These are phyloP conservation scores for Watsonalla binaria DNA, from an alignment of 2,888 invertebrate species.

Conservation along the genomic window DNA sequence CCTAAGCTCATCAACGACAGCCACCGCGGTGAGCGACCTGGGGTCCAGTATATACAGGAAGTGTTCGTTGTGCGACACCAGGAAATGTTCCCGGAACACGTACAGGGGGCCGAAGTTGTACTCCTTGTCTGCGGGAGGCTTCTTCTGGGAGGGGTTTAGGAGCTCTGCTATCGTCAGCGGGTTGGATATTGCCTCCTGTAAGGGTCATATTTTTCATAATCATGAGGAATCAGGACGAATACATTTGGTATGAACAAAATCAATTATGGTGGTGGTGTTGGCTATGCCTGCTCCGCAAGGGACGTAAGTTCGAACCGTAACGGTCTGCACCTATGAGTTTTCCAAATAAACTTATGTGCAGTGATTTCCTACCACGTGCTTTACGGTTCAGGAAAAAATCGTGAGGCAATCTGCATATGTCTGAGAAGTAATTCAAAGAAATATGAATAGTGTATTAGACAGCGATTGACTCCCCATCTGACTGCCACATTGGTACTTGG, in stretches of 20 bases:
- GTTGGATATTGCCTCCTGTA: constrained; percentile 68
- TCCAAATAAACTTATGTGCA: too few relatives aligned
- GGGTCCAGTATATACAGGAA: constrained; percentile 88
- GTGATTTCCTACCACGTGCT: too few relatives aligned
- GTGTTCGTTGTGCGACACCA: constrained; percentile 86
- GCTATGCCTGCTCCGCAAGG: too few relatives aligned
- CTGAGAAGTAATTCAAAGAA: too few relatives aligned
- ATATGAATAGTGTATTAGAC: too few relatives aligned
- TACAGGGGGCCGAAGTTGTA: constrained; percentile 59
- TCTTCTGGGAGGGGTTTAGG: constrained; percentile 80
- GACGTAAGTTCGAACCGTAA: too few relatives aligned
- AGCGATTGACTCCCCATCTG: too few relatives aligned
- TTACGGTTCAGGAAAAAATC: too few relatives aligned
- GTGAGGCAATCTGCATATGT: too few relatives aligned
- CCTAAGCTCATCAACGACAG: constrained; percentile 81
- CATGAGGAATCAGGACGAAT: too few relatives aligned
- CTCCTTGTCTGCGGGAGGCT: constrained; percentile 48
- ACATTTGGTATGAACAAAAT: neutral
- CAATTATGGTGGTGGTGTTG: neutral
- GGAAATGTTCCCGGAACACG: constrained; percentile 84
- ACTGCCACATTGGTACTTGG: too few relatives aligned
- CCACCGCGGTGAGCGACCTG: constrained; percentile 81
- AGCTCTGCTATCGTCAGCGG: constrained; percentile 83
- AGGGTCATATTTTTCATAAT: neutral
- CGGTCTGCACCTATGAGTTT: too few relatives aligned